Evolutionary conservation across 2,797 vertebrate species (phyloP), one percentile per base, ranked within the genome.

Genomic region (Megaceryle alcyon): DNA sequence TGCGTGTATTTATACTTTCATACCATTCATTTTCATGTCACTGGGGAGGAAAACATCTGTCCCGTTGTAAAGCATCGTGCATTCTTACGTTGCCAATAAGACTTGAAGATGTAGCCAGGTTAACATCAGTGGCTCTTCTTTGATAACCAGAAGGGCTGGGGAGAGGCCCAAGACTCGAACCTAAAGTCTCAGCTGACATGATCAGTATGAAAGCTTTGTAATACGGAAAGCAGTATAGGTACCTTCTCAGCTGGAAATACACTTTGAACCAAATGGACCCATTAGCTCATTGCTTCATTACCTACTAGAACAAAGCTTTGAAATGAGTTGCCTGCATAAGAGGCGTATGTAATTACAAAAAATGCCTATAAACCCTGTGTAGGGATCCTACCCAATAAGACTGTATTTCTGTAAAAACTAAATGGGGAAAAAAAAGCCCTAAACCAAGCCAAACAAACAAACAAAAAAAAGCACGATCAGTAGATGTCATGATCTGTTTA

Each of bases 311-410:
- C 29, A 63, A 66, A 69, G 16, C 18, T 79, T 44, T 65, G 35
- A 66, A 53, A 43, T 22, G 56, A 28, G 3, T 14, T 46, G 20
- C 28, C 31, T 75, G 25, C 3, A 3, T 18, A 12, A 17, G 10
- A 78, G 43, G 28, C 22, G 66, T 51, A 33, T 15, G 8, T 20
- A 46, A 41, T 31, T 29, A 29, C 20, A 75, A 22, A 66, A 61
- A 81, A 33, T 13, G 10, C 10, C 9, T n/a, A 3, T 6, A 43
- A 65, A 39, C 3, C 14, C 23, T n/a, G 3, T 1, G 1, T 0
- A 18, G 10, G 14, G 9, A 77, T 23, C 46, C 18, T 37, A 71
- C 33, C 26, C 48, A 20, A n/a, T 29, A 28, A 71, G 31, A 16
- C 4, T 31, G 11, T n/a, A 13, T 17, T 86, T 83, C 49, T 68